Percentiles rank a stretch among this genome's conserved stretches.
Conservation (phyloP, 2,888 invertebrate genomes). For the Nebria salina region DNA sequence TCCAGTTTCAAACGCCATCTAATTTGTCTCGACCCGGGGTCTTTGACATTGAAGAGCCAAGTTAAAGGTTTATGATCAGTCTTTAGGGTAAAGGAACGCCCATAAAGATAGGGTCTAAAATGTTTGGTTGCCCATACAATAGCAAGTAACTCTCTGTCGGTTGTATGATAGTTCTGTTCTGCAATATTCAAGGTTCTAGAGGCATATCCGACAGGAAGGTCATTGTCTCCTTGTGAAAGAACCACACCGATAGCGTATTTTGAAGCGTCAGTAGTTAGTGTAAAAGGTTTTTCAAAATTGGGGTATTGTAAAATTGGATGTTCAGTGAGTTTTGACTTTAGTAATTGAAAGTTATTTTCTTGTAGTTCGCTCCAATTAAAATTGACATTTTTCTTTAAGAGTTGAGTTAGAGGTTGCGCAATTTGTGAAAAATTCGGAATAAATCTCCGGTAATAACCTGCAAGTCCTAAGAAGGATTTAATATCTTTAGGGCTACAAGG, state of each 20-base stretch:
- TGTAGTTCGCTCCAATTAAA: constrained; percentile 48
- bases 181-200: constrained; percentile 53
- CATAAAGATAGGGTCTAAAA: constrained; percentile 55
- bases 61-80: constrained; percentile 53
- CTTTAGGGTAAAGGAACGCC: constrained; percentile 52
- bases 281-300: constrained; percentile 53
- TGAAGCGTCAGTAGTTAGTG: constrained; percentile 55
- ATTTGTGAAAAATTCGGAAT: neutral
- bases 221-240: constrained; percentile 54
- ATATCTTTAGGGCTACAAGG: constrained; percentile 8
- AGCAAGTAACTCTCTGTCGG: constrained; percentile 55
- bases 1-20: constrained; percentile 53
- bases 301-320: constrained; percentile 52
- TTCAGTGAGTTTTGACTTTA: constrained; percentile 23
- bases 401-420: constrained; percentile 42
- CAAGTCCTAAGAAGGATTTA: constrained; percentile 19
- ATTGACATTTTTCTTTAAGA: constrained; percentile 45
- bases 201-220: constrained; percentile 55
- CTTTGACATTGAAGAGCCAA: constrained; percentile 52
- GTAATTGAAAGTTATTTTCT: constrained; percentile 17
- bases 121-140: constrained; percentile 54
- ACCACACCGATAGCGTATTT: constrained; percentile 54
- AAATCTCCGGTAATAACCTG: constrained; percentile 2
- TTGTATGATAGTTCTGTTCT: constrained; percentile 53
- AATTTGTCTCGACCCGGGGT: constrained; percentile 52